Evolutionary conservation across 1,140 invertebrate species (phyloP).

Genomic region (Littorina saxatilis): DNA sequence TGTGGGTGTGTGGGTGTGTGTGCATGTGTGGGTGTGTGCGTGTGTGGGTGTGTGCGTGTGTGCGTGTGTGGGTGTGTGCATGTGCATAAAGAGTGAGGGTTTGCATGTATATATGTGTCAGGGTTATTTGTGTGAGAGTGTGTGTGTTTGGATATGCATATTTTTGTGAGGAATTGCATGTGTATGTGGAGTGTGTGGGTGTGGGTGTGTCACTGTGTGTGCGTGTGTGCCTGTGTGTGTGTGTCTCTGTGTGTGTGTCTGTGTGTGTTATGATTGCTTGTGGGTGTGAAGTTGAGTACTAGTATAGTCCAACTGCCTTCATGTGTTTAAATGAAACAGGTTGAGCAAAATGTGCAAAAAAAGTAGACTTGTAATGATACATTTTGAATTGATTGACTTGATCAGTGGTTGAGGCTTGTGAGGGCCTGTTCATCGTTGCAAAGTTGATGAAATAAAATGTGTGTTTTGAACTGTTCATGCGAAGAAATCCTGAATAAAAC

Average conservation of each 20-base stretch:
- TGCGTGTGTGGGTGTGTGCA: neutral
- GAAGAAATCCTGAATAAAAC: too few species aligned
- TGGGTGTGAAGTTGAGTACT: neutral
- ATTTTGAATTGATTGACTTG: too few species aligned
- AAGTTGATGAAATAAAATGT: too few species aligned
- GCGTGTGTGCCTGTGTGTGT: neutral
- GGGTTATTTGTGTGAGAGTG: constrained; percentile 3
- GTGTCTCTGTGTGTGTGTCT: neutral
- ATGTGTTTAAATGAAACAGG: too few species aligned
- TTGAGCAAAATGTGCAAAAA: too few species aligned
- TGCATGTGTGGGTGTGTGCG: neutral
- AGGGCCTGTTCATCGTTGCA: too few species aligned
- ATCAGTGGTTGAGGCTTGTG: too few species aligned
- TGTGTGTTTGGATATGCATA: too few species aligned
- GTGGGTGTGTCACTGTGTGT: neutral
- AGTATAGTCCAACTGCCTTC: too few species aligned
- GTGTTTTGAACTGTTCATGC: too few species aligned
- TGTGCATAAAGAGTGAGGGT: neutral
- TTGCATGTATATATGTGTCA: neutral
- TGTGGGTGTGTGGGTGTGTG: neutral
- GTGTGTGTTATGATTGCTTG: neutral
- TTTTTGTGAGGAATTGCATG: neutral
- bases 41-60: too few species aligned
- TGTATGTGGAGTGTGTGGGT: constrained; percentile 12
- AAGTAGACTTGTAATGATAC: too few species aligned